A percentile compares a stretch with the other conserved stretches of the same genome.
Conservation (phyloP, 2,113 vertebrate genomes). For the Erpornis zantholeuca region DNA sequence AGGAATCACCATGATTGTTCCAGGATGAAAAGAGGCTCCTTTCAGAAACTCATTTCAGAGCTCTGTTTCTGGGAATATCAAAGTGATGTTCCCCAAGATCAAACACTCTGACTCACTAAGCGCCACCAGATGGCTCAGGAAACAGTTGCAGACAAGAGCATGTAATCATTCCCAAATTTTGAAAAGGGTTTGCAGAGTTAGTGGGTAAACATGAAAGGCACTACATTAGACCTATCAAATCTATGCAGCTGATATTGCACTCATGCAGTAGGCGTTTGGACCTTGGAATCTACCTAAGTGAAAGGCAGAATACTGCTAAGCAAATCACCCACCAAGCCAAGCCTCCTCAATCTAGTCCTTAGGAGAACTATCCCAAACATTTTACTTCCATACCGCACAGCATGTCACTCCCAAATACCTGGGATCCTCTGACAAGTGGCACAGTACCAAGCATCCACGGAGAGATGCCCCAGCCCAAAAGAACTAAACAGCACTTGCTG, state of each 20-base stretch:
- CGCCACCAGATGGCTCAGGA: not conserved
- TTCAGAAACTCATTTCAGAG: not conserved
- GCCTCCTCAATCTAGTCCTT: not conserved
- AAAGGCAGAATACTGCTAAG: not conserved
- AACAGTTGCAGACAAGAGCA: not conserved
- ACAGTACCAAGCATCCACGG: not conserved
- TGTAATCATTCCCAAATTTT: not conserved
- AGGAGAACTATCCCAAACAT: not conserved
- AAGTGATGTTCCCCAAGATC: not conserved
- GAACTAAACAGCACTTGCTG: not conserved
- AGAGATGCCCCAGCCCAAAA: not conserved
- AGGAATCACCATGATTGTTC: not conserved
- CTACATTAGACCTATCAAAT: not conserved
- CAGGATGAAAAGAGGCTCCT: not conserved
- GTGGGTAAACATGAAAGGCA: not conserved
- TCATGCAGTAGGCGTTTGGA: not conserved
- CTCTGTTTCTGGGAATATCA: not conserved
- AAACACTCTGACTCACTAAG: not conserved
- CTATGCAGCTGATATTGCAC: not conserved
- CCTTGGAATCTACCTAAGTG: not conserved
- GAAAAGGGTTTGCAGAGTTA: not conserved
- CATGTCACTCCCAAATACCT: not conserved
- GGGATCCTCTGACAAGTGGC: not conserved
- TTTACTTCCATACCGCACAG: rapidly evolving
- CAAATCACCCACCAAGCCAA: not conserved